Percentiles rank a stretch among this genome's conserved stretches.
Evolutionary conservation across 2,113 vertebrate species (phyloP).

Genomic region (Paedocypris sp.): DNA sequence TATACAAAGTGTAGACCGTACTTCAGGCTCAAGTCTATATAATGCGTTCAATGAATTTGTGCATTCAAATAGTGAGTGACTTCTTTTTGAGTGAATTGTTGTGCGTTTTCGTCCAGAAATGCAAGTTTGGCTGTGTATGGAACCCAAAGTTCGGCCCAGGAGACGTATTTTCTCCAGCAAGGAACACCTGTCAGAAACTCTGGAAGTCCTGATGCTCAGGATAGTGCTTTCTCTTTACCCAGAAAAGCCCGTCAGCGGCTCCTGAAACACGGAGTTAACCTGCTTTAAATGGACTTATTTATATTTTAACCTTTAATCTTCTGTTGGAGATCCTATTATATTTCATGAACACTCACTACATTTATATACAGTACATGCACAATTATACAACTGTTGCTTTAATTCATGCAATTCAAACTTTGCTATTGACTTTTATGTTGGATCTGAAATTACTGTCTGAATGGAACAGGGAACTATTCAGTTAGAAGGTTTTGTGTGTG

Average conservation of each 20-base stretch:
- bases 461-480: not conserved
- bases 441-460: too few relatives aligned
- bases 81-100: not conserved
- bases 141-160: conserved; percentile 69
- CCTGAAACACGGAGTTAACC: conserved; percentile 85
- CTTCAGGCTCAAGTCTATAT: too few relatives aligned
- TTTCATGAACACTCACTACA: not conserved
- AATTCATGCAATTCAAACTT: not conserved
- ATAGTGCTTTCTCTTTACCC: conserved; percentile 72
- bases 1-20: too few relatives aligned
- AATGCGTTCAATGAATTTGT: too few relatives aligned
- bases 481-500: not conserved
- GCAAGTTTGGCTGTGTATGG: conserved; percentile 70
- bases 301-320: not conserved
- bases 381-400: not conserved
- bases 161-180: conserved; percentile 85
- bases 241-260: conserved; percentile 79
- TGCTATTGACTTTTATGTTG: too few relatives aligned
- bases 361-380: not conserved
- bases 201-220: conserved; percentile 77
- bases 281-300: conserved; percentile 62
- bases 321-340: not conserved
- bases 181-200: conserved; percentile 63
- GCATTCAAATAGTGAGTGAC: too few relatives aligned
- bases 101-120: conserved; percentile 54